Conservation (phyloP, 2,797 vertebrate species). For the Hephaestus fuliginosus region DNA sequence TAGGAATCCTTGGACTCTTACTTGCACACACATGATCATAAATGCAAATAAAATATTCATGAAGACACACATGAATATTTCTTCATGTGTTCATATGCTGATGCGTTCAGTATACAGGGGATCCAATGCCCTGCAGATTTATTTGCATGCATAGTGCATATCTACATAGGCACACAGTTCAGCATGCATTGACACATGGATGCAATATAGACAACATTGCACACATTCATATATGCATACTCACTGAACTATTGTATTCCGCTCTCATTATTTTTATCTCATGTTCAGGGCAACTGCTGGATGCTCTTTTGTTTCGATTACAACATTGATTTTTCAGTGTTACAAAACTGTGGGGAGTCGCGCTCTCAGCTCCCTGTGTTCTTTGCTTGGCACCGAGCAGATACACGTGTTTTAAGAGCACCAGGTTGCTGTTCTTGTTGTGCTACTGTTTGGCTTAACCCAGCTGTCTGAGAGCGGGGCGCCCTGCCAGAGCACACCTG, state of each 20-base stretch:
- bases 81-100: slow-evolving; percentile 6
- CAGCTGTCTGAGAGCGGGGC: slow-evolving; percentile 16
- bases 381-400: slow-evolving; percentile 37
- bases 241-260: slow-evolving; percentile 11
- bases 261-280: slow-evolving; percentile 37
- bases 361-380: slow-evolving; percentile 17
- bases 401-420: slow-evolving; percentile 23
- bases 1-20: slow-evolving; percentile 56
- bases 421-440: slow-evolving; percentile 16
- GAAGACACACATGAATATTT: slow-evolving; percentile 15
- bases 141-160: slow-evolving; percentile 12
- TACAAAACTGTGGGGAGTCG: slow-evolving; percentile 27
- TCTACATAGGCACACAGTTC: neutral
- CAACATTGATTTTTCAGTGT: slow-evolving; percentile 53
- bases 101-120: slow-evolving; percentile 4
- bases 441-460: slow-evolving; percentile 20
- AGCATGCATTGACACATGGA: neutral
- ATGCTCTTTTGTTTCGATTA: slow-evolving; percentile 54
- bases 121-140: slow-evolving; percentile 15
- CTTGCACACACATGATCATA: slow-evolving; percentile 38
- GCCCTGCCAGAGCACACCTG: slow-evolving; percentile 37
- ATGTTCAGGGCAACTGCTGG: slow-evolving; percentile 22
- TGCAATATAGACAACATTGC: neutral
- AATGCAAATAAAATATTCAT: slow-evolving; percentile 71
- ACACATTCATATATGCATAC: slow-evolving; percentile 2